Conservation (phyloP, 2,888 invertebrate species). For the Athrips mouffetella region DNA sequence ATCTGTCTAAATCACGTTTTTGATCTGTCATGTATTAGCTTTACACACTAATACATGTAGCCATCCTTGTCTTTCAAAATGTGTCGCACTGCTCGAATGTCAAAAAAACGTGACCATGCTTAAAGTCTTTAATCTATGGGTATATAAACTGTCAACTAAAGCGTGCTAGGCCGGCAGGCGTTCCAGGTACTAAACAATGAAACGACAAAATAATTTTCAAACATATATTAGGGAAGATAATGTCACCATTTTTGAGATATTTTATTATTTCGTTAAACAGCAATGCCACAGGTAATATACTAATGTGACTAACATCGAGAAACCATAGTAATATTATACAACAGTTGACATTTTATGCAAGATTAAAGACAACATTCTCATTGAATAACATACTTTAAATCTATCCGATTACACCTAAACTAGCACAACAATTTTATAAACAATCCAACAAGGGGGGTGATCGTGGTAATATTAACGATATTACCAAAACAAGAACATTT, state of each 20-base stretch:
- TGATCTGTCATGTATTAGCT: too few relatives aligned
- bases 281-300: constrained; percentile 13
- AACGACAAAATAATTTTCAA: constrained; percentile 45
- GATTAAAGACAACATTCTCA: constrained; percentile 12
- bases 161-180: too few relatives aligned
- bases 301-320: constrained; percentile 29
- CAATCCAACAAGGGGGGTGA: neutral
- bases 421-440: constrained; percentile 7
- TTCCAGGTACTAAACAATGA: constrained; percentile 33
- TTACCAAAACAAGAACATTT: too few relatives aligned
- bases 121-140: too few relatives aligned
- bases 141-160: too few relatives aligned
- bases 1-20: too few relatives aligned
- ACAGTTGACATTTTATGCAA: constrained; percentile 1
- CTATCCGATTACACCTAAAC: neutral
- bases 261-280: constrained; percentile 19
- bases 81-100: too few relatives aligned
- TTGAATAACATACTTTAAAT: constrained; percentile 2
- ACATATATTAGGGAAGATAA: constrained; percentile 73
- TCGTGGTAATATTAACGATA: neutral
- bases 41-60: too few relatives aligned
- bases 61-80: too few relatives aligned
- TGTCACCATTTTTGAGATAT: constrained; percentile 47
- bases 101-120: too few relatives aligned
- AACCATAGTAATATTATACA: constrained; percentile 22